Evolutionary conservation across 1,140 invertebrate species (phyloP).

Genomic region (Drosophila sp.): DNA sequence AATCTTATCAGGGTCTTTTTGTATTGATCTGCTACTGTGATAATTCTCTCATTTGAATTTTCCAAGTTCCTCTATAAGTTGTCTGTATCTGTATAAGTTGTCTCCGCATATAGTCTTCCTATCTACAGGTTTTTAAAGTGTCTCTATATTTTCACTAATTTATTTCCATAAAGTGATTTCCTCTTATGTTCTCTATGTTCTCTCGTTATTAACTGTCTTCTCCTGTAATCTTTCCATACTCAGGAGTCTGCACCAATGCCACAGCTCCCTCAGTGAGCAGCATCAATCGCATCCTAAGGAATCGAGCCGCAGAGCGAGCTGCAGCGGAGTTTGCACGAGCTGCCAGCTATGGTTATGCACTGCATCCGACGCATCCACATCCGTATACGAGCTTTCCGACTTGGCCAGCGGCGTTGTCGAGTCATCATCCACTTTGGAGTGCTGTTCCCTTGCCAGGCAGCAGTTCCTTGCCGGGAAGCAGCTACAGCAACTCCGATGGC

Average conservation of each 20-base stretch:
- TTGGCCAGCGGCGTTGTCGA: slow-evolving; percentile 63
- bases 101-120: no score
- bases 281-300: slow-evolving; percentile 95
- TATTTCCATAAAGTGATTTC: no score
- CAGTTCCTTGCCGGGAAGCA: slow-evolving; percentile 27
- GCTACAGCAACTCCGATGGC: slow-evolving; percentile 46
- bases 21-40: no score
- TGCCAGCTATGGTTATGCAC: slow-evolving; percentile 93
- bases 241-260: slow-evolving; percentile 93
- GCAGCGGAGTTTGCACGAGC: slow-evolving; percentile 96
- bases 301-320: slow-evolving; percentile 95
- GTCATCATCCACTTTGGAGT: slow-evolving; percentile 75
- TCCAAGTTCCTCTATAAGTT: neutral
- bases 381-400: slow-evolving; percentile 88
- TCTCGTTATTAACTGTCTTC: neutral
- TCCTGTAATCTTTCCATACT: neutral
- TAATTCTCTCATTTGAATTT: no score
- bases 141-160: no score
- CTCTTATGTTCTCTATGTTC: neutral
- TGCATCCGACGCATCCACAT: slow-evolving; percentile 88
- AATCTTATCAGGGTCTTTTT: no score
- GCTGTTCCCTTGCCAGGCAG: slow-evolving; percentile 55
- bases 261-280: slow-evolving; percentile 96
- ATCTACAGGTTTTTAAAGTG: no score
- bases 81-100: neutral